Conservation (phyloP, 2,113 vertebrate genomes). For the Vanacampus margaritifer region DNA sequence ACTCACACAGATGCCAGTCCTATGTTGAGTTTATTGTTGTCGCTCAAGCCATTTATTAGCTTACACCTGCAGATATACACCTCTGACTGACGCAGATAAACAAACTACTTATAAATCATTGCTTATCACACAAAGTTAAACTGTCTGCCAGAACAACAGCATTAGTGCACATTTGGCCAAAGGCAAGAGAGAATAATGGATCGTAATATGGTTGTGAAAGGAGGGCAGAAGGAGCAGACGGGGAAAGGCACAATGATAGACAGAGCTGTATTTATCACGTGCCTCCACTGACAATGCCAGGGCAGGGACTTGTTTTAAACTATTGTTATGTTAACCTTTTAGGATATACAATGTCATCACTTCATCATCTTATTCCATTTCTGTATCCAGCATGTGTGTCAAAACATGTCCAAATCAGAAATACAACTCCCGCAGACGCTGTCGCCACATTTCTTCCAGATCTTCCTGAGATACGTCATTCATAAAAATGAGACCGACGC, state of each 20-base stretch:
- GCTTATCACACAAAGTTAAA: constrained; percentile 50
- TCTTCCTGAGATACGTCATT: not conserved
- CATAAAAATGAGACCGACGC: not conserved
- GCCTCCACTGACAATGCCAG: not conserved
- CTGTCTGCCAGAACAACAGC: constrained; percentile 46
- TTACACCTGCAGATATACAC: constrained; percentile 45
- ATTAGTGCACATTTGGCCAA: constrained; percentile 42
- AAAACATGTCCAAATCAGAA: not conserved
- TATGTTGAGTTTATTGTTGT: constrained; percentile 36
- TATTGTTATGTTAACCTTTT: not conserved
- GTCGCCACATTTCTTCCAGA: not conserved
- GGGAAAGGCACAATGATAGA: constrained; percentile 28
- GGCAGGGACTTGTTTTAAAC: not conserved
- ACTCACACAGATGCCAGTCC: constrained; percentile 16
- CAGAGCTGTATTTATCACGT: constrained; percentile 1
- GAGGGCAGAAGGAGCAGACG: constrained; percentile 25
- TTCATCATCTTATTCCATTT: not conserved
- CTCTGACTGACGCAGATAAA: constrained; percentile 50
- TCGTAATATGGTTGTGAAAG: constrained; percentile 42
- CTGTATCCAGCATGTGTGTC: not conserved
- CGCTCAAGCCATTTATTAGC: constrained; percentile 45
- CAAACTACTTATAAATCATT: constrained; percentile 50
- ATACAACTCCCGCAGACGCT: not conserved
- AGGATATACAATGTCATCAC: not conserved
- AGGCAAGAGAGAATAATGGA: constrained; percentile 49